These are phyloP conservation scores for Aleiodes alternator DNA, from an alignment of 2,888 invertebrate genomes.

Conservation along the genomic window DNA sequence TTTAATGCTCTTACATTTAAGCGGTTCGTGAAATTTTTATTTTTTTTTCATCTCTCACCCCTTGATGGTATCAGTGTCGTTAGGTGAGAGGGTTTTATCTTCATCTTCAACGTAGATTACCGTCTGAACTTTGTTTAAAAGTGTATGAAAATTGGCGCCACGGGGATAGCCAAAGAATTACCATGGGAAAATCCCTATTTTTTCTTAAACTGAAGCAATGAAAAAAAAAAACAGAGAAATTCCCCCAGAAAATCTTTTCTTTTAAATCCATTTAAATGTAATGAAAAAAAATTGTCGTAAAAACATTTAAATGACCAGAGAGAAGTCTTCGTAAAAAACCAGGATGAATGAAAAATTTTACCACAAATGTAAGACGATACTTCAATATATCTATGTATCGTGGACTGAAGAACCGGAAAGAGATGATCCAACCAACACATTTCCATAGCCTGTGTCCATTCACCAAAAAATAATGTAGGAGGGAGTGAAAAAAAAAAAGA, in stretches of 20 bases:
- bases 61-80: constrained; percentile 41
- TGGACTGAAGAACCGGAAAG: constrained; percentile 34
- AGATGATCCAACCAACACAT: constrained; percentile 31
- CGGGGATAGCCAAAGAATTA: not conserved
- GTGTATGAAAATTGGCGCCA: constrained; percentile 8
- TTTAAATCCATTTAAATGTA: not conserved
- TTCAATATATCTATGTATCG: constrained; percentile 11
- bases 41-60: constrained; percentile 23
- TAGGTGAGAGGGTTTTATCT: constrained; percentile 48
- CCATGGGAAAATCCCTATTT: not conserved
- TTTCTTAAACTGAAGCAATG: too few relatives aligned
- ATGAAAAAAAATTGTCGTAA: not conserved
- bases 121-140: constrained; percentile 14
- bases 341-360: constrained; percentile 29
- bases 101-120: constrained; percentile 45
- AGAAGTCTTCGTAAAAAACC: not conserved
- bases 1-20: constrained; percentile 59
- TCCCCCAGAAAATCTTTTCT: not conserved
- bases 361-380: constrained; percentile 24
- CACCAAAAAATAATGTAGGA: constrained; percentile 14
- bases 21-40: constrained; percentile 21
- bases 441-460: constrained; percentile 17
- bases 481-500: not conserved
- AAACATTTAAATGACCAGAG: constrained; percentile 21
- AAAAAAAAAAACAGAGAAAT: not conserved